Percentiles rank a stretch among this genome's conserved stretches.
These are phyloP conservation scores for Flabesymbios commensalis DNA, from an alignment of 2,888 invertebrate species.

Conservation along the genomic window DNA sequence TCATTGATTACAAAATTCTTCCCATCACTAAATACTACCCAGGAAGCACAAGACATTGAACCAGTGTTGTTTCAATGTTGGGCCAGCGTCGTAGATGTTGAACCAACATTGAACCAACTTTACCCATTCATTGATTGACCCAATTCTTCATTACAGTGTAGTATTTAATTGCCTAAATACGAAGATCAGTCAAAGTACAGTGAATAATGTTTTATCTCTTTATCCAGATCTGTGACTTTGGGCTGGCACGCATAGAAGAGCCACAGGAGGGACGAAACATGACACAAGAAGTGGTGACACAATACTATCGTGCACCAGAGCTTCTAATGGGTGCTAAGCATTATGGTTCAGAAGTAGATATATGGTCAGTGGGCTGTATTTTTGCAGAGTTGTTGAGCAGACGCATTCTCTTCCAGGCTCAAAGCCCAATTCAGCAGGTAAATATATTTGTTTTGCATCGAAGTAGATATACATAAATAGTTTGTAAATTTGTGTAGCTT, in stretches of 20 bases:
- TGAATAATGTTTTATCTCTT: no score
- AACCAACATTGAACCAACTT: neutral
- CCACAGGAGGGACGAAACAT: conserved; percentile 86
- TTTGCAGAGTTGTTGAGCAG: conserved; percentile 96
- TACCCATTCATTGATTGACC: neutral
- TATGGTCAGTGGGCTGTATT: conserved; percentile 99
- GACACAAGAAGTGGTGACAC: conserved; percentile 99
- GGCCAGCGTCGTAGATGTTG: no score
- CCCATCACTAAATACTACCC: no score
- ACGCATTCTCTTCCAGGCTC: conserved; percentile 96
- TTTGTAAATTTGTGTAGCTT: no score
- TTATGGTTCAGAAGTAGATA: conserved; percentile 94
- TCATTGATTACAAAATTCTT: no score
- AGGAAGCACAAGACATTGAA: no score
- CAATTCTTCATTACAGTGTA: neutral
- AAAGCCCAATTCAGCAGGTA: conserved; percentile 95
- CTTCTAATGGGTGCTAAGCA: conserved; percentile 98
- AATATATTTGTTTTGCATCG: conserved; percentile 18
- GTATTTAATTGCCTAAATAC: no score
- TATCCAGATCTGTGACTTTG: conserved; percentile 96
- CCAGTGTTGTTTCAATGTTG: no score
- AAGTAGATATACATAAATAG: no score
- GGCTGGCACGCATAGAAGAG: conserved; percentile 95
- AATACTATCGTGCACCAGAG: conserved; percentile 99
- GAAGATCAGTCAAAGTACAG: no score